phyloP scores from a whole-genome alignment of 2,888 invertebrate species.

The Ectemnius lituratus region DNA sequence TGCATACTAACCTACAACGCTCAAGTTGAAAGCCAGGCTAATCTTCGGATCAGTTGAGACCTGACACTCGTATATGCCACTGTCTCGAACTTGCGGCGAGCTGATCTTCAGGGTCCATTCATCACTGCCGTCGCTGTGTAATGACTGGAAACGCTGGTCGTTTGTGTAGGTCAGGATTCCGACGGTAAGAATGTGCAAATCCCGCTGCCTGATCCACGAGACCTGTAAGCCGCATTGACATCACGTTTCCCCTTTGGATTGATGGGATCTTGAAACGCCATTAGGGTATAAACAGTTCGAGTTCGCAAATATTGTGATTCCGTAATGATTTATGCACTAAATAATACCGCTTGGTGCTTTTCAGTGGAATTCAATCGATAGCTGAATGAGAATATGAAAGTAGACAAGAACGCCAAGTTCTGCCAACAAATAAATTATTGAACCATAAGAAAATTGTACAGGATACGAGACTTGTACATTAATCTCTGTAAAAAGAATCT shows the following conservation, averaged over 20 bases:
- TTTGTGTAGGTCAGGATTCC: constrained; percentile 87
- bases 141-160: constrained; percentile 85
- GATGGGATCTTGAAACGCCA: no score
- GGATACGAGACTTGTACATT: no score
- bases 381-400: no score
- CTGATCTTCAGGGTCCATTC: constrained; percentile 87
- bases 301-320: no score
- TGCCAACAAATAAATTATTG: no score
- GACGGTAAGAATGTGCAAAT: constrained; percentile 87
- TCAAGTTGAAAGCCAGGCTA: constrained; percentile 86
- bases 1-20: constrained; percentile 85
- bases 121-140: constrained; percentile 85
- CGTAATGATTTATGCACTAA: no score
- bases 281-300: no score
- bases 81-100: constrained; percentile 84
- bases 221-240: constrained; percentile 80
- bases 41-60: constrained; percentile 89
- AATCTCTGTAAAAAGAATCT: no score
- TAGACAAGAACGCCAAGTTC: no score
- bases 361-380: no score
- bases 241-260: background rate
- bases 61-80: constrained; percentile 87
- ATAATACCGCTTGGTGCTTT: no score
- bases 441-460: no score
- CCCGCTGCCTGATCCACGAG: constrained; percentile 91